Base-by-base conservation (phyloP, 1,140 invertebrate genomes). In the Drosophila bifasciata region DNA sequence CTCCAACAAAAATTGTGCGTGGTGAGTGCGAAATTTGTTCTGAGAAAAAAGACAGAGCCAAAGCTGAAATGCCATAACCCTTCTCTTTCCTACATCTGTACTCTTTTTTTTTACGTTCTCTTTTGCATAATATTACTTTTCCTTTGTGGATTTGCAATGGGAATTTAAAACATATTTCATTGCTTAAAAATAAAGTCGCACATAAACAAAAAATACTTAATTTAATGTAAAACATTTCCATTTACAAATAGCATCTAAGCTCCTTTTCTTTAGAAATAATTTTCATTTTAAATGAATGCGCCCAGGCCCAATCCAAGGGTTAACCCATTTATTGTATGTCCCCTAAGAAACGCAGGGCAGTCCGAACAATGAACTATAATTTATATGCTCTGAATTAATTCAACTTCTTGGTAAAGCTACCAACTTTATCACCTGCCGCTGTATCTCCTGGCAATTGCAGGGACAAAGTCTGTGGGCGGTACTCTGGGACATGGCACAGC, bases 351-450 rank as follows among this genome's bases (percentile, higher is more conserved):
- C 19, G 19, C 23, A 9, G 13, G 36, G 25, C 32, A 51, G 23
- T 39, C 19, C 41, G 60, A 76, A 86, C 81, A 86, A 80, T 77
- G 67, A 72, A 51, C 67, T 58, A 74, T 81, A 86, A 85, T 80
- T 85, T 85, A 86, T 81, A 86, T 86, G 71, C 60, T 53, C 64
- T 57, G 64, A 77, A 85, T 85, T 85, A 85, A 86, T 86, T 77
- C 81, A 67, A 63, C 53, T 51, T 21, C 62, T 50, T 32, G 50
- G 48, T 68, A 77, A 64, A 49, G 39, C 59, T 44, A 19, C 52
- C 49, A 46, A 86, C 76, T 79, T 86, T 86, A 86, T 81, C 81
- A 81, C 81, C 76, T 86, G 81, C 58, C 73, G 28, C 45, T 66
- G 21, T 25, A 36, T 32, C 28, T 63, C 19, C 57, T 62, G 41